These are phyloP conservation scores for Drosophila sechellia DNA, from an alignment of 1,140 invertebrate species.

Conservation along the genomic window DNA sequence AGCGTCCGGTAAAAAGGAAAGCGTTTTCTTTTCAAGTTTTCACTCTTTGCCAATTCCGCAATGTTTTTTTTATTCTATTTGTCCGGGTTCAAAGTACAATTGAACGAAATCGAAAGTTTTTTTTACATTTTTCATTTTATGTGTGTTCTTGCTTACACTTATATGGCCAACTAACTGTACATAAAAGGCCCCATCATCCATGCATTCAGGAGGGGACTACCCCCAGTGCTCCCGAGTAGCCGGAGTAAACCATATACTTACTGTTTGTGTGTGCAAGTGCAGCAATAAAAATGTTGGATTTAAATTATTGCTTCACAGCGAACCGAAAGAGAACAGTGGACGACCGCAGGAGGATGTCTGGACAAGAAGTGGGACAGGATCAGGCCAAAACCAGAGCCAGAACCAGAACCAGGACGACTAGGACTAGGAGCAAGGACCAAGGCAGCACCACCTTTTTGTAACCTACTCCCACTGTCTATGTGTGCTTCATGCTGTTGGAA, in stretches of 20 bases:
- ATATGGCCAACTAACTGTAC: constrained; percentile 46
- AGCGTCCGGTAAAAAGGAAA: constrained; percentile 30
- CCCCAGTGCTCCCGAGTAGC: too few species aligned
- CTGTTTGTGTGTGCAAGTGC: constrained; percentile 61
- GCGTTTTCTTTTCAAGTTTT: constrained; percentile 60
- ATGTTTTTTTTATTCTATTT: constrained; percentile 71
- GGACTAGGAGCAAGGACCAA: not conserved
- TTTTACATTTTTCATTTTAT: constrained; percentile 43
- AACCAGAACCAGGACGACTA: not conserved
- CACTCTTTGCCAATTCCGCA: constrained; percentile 64
- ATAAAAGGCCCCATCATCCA: constrained; percentile 34
- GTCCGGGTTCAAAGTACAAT: constrained; percentile 76
- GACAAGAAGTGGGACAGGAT: constrained; percentile 34
- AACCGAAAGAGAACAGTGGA: constrained; percentile 61
- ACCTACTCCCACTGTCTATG: constrained; percentile 70
- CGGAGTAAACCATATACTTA: constrained; percentile 29
- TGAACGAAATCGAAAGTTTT: constrained; percentile 80
- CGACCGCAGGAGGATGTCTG: constrained; percentile 63
- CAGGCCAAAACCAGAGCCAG: not conserved
- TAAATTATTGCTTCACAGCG: constrained; percentile 78
- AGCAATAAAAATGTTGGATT: constrained; percentile 82
- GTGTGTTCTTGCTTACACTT: constrained; percentile 36
- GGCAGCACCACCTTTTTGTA: constrained; percentile 46
- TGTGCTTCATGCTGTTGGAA: constrained; percentile 74
- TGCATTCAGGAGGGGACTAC: constrained; percentile 5